Conservation (phyloP, 2,888 invertebrate genomes). For the Rotaria magnacalcarata region DNA sequence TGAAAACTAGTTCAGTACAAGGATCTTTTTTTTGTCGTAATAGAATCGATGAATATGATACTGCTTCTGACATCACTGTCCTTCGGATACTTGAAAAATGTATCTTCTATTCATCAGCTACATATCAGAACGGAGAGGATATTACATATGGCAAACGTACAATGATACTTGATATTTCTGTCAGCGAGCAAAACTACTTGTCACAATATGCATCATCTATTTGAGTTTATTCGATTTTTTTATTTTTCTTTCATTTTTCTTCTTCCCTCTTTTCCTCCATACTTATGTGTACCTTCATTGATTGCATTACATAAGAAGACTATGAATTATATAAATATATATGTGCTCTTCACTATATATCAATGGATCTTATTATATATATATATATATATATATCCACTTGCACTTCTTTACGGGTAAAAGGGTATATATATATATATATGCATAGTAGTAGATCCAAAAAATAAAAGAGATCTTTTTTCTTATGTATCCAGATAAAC, state of each 20-base stretch:
- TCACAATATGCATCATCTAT: not conserved
- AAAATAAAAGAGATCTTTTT: not conserved
- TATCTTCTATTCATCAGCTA: not conserved
- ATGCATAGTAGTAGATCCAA: not conserved
- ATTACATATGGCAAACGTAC: not conserved
- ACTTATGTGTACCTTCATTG: not conserved
- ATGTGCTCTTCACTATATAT: not conserved
- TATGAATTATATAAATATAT: not conserved
- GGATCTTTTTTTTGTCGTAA: not conserved
- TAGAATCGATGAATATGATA: not conserved
- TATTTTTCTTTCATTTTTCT: not conserved
- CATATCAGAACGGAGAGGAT: not conserved
- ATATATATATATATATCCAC: not conserved
- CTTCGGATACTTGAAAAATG: not conserved
- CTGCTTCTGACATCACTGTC: not conserved
- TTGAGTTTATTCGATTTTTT: not conserved
- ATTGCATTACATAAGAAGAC: conserved; percentile 8
- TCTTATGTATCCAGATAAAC: not conserved
- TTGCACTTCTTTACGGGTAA: not conserved
- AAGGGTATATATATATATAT: not conserved
- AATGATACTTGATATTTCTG: conserved; percentile 1
- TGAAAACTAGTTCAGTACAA: not conserved
- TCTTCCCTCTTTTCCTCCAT: not conserved
- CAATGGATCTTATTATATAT: not conserved
- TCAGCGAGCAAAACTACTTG: not conserved